A percentile compares a stretch with the other conserved stretches of the same genome.
phyloP scores from a whole-genome alignment of 1,140 invertebrate species.

The Neodiprion virginianus region DNA sequence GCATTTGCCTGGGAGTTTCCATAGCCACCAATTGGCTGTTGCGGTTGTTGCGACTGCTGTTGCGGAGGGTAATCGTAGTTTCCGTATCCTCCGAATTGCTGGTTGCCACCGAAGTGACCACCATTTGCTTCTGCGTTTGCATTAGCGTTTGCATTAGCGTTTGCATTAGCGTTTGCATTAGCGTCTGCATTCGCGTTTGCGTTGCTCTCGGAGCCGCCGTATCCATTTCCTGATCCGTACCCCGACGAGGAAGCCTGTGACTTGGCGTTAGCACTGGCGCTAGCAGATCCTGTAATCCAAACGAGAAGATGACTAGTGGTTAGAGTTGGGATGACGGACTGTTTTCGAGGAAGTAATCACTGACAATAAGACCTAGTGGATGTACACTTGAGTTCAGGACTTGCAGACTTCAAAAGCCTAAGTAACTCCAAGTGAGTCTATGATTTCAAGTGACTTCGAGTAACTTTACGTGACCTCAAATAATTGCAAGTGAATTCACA shows the following conservation, averaged over 20 bases:
- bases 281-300: conserved; percentile 4
- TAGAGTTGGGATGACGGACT: no score
- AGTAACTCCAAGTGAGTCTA: no score
- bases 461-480: no score
- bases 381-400: no score
- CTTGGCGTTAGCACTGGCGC: conserved; percentile 23
- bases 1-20: not conserved
- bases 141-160: conserved; percentile 25
- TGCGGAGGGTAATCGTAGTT: not conserved
- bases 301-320: not conserved
- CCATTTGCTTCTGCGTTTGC: conserved; percentile 25
- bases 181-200: conserved; percentile 24
- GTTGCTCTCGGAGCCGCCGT: no score
- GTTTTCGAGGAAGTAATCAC: no score
- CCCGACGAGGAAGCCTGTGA: not conserved
- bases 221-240: not conserved
- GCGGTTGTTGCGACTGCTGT: not conserved
- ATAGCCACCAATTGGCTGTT: not conserved
- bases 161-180: conserved; percentile 20
- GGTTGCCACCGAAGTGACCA: not conserved
- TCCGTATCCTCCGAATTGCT: conserved; percentile 1
- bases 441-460: no score
- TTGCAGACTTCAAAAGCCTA: no score
- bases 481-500: no score
- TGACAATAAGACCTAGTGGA: no score